Base-by-base conservation (phyloP, 2,113 vertebrate genomes). In the Clarias gariepinus region DNA sequence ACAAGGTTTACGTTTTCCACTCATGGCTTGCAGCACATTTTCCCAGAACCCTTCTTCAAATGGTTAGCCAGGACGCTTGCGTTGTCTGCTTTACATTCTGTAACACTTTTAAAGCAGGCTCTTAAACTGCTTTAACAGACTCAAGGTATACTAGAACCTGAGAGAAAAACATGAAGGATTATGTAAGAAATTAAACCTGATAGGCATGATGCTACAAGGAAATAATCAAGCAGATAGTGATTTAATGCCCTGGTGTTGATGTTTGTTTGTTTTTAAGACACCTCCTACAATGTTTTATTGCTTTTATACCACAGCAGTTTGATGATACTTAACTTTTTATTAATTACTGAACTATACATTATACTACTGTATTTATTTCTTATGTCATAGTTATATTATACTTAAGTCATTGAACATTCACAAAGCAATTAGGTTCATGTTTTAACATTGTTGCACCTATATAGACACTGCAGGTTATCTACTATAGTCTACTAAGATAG, bases 1-100 rank as follows among this genome's bases (percentile, higher is more conserved):
- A 96, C 71, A 96, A 92, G 80, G 87, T 90, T 89, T 93, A 91
- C 85, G 71, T 89, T 92, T 88, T 93, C 95, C 94, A 47, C 93
- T 87, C 85, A 85, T 81, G 69, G 71, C 68, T 53, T 60, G 52
- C 76, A 18, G 63, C 61, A 58, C 80, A 74, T 85, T 36, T 82
- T 81, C 79, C 81, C 84, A 80, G 64, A 77, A 63, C 58, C 41
- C 74, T 73, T 47, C 69, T 61, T 60, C 84, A 89, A 86, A 79
- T 86, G 73, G 79, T 87, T 76, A 80, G 58, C 19, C 76, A 30
- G 87, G 83, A 78, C 58, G 63, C 81, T 84, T 36, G 36, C 0
- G 1, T 55, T 91, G 94, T 95, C 91, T 0, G 86, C 94, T 95
- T 95, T 95, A 89, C 89, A 82, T 92, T 93, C 91, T 92, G 86